Percentiles rank a stretch among this genome's conserved stretches.
phyloP scores from a whole-genome alignment of 2,113 vertebrate genomes.

The Xyliphius kryptos region DNA sequence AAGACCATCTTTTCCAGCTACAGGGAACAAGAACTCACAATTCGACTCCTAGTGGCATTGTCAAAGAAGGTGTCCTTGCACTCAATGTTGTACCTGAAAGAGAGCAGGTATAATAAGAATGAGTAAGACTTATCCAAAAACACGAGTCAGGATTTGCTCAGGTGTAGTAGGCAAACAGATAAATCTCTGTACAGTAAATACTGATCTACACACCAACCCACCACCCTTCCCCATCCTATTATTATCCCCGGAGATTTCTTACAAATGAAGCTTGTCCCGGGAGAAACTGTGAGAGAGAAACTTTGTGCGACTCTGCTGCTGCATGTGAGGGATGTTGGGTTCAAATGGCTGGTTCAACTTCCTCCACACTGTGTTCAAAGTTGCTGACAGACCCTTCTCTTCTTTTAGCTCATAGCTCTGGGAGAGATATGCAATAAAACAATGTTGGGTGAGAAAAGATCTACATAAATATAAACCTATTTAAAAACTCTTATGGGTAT shows the following conservation, averaged over 20 bases:
- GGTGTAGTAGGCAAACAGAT: no score
- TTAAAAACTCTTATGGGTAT: no score
- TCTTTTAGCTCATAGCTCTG: slow-evolving; percentile 88
- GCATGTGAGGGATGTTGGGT: slow-evolving; percentile 74
- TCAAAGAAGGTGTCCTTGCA: slow-evolving; percentile 95
- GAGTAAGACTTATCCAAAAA: no score
- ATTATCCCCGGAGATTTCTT: slow-evolving; percentile 60
- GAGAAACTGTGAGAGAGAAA: slow-evolving; percentile 87
- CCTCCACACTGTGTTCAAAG: slow-evolving; percentile 71
- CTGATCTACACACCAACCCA: no score
- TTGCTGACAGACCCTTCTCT: slow-evolving; percentile 74
- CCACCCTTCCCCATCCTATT: background rate
- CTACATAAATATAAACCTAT: no score
- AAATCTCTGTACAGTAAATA: no score
- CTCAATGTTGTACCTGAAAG: slow-evolving; percentile 82
- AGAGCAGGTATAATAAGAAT: slow-evolving; percentile 25
- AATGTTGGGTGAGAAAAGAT: background rate
- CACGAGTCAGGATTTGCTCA: no score
- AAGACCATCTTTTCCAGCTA: no score
- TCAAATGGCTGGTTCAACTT: slow-evolving; percentile 82
- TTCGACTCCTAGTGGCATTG: slow-evolving; percentile 86
- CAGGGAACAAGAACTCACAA: no score
- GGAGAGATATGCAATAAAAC: background rate
- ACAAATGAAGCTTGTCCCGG: slow-evolving; percentile 94
- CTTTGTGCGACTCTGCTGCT: slow-evolving; percentile 70